phyloP scores from a whole-genome alignment of 1,140 invertebrate species.

The Leptopilina clavipes region DNA sequence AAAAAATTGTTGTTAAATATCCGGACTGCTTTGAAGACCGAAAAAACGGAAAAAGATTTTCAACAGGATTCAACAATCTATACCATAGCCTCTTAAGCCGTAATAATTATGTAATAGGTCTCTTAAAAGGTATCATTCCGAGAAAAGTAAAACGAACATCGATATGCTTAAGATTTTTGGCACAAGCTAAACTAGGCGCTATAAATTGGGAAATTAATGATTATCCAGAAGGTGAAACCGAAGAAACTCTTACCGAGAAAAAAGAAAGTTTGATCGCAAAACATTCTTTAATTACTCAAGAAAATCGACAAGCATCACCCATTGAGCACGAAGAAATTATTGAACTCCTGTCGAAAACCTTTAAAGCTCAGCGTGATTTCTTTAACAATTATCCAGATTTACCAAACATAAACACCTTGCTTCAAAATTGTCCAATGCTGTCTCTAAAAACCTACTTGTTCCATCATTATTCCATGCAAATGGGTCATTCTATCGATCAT shows the following conservation, averaged over 20 bases:
- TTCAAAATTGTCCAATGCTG: neutral
- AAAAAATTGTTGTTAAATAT: neutral
- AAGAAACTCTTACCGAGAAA: neutral
- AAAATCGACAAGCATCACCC: neutral
- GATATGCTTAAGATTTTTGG: neutral
- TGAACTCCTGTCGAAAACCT: neutral
- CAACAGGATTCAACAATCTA: neutral
- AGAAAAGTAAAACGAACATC: neutral
- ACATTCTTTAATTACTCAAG: neutral
- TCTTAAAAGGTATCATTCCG: neutral
- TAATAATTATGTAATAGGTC: neutral
- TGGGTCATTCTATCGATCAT: neutral
- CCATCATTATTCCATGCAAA: neutral
- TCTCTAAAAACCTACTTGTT: neutral
- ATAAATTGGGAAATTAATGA: neutral
- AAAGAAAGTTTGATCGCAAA: neutral
- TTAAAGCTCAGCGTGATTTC: neutral
- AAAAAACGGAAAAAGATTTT: neutral
- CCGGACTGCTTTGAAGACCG: neutral
- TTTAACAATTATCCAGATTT: neutral
- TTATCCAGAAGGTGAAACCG: neutral
- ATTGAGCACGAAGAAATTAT: neutral
- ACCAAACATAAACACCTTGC: neutral
- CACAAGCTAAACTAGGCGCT: neutral
- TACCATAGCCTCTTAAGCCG: neutral